These are phyloP conservation scores for Alexandromys fortis DNA, from an alignment of 2,113 vertebrate species.

Conservation along the genomic window DNA sequence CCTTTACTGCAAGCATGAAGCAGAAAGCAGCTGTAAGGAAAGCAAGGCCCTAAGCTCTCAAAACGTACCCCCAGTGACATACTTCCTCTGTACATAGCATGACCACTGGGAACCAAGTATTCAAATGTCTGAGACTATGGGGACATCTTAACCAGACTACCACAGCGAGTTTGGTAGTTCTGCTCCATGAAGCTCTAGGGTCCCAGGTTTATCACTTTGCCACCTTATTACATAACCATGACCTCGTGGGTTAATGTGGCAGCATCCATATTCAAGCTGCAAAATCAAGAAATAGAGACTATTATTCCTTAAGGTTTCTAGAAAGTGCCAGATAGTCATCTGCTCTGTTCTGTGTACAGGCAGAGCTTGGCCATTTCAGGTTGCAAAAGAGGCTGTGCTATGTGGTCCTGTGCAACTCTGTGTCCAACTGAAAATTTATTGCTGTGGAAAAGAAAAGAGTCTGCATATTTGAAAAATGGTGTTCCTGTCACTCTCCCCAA, in stretches of 20 bases:
- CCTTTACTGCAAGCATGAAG: not conserved
- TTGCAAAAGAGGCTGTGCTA: not conserved
- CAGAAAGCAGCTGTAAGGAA: not conserved
- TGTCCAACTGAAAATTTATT: not conserved
- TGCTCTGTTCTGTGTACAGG: not conserved
- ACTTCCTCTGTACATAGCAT: not conserved
- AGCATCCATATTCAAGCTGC: not conserved
- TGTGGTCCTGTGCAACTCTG: not conserved
- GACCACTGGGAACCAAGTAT: not conserved
- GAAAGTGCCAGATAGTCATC: not conserved
- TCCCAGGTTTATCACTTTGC: not conserved
- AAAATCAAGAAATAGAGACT: not conserved
- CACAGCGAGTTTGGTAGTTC: not conserved
- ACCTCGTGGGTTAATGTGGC: not conserved
- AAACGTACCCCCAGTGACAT: not conserved
- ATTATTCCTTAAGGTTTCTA: constrained; percentile 34
- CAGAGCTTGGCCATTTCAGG: not conserved
- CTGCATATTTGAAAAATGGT: not conserved
- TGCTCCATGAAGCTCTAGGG: not conserved
- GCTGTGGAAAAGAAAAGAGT: not conserved
- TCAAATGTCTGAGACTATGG: not conserved
- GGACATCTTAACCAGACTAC: not conserved
- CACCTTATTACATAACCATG: not conserved
- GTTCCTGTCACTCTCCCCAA: not conserved
- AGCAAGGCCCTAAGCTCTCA: not conserved